phyloP scores from a whole-genome alignment of 2,113 vertebrate species.

The Crotalus horridus region DNA sequence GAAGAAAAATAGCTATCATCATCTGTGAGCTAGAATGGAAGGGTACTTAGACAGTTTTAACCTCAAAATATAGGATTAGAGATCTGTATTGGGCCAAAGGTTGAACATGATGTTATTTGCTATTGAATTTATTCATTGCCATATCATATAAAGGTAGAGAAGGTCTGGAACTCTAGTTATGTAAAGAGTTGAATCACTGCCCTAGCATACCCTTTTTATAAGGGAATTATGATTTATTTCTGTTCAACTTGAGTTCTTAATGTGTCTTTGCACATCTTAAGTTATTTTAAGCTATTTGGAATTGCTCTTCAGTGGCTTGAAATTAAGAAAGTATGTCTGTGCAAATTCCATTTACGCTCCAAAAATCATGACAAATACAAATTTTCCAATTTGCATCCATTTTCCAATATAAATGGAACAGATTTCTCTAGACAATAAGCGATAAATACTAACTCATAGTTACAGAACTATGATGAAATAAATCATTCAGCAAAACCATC shows the following conservation, averaged over 20 bases:
- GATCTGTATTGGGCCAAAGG: neutral
- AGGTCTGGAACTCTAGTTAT: neutral
- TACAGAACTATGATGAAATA: slow-evolving; percentile 1
- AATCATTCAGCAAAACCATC: slow-evolving; percentile 22
- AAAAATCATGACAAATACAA: neutral
- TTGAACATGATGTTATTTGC: neutral
- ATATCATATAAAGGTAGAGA: neutral
- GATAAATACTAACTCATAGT: slow-evolving; percentile 10
- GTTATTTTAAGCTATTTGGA: neutral
- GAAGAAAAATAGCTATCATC: neutral
- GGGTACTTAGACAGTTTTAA: neutral
- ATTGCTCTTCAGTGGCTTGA: neutral
- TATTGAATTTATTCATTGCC: neutral
- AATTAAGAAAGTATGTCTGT: neutral
- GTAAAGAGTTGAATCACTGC: neutral
- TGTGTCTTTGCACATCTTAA: neutral
- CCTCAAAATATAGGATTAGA: neutral
- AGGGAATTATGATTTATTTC: neutral
- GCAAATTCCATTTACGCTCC: neutral
- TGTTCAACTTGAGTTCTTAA: neutral
- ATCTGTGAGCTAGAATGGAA: neutral
- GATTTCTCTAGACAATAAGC: neutral
- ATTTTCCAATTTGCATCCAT: neutral
- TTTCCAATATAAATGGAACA: neutral
- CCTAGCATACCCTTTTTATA: neutral